A percentile compares a stretch with the other conserved stretches of the same genome.
Conservation (phyloP, 2,888 invertebrate genomes). For the Xestia xanthographa region DNA sequence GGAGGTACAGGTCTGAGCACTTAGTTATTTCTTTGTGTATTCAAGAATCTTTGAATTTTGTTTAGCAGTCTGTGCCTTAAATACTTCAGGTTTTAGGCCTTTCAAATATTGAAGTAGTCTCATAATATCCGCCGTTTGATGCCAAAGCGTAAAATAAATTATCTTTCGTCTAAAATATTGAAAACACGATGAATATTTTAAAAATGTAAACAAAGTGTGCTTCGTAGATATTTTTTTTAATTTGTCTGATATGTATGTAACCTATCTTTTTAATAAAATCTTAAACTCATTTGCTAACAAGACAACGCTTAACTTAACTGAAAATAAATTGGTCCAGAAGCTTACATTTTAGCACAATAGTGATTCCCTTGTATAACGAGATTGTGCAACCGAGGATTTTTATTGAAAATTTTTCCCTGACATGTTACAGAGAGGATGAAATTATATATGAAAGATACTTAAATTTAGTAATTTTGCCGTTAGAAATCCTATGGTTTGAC, state of each 20-base stretch:
- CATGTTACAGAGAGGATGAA: too few relatives aligned
- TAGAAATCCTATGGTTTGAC: too few relatives aligned
- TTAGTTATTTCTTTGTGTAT: constrained; percentile 11
- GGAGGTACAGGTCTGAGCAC: neutral
- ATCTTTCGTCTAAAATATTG: neutral
- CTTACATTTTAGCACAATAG: neutral
- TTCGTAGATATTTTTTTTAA: neutral
- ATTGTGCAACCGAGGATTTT: too few relatives aligned
- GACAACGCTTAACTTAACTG: neutral
- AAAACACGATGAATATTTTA: neutral
- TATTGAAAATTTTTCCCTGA: too few relatives aligned
- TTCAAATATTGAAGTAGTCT: neutral
- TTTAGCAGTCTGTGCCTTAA: neutral
- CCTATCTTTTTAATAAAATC: neutral
- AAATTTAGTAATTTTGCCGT: too few relatives aligned
- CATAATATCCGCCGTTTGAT: neutral
- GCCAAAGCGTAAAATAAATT: neutral
- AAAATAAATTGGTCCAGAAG: neutral
- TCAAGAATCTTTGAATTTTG: constrained; percentile 1
- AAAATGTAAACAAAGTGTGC: neutral
- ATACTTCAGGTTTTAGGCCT: constrained; percentile 1
- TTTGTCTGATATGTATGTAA: neutral
- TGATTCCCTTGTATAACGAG: too few relatives aligned
- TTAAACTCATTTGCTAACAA: neutral
- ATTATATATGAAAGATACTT: too few relatives aligned